Base-by-base conservation (phyloP, 1,140 invertebrate species). In the Dinothrombium tinctorium region DNA sequence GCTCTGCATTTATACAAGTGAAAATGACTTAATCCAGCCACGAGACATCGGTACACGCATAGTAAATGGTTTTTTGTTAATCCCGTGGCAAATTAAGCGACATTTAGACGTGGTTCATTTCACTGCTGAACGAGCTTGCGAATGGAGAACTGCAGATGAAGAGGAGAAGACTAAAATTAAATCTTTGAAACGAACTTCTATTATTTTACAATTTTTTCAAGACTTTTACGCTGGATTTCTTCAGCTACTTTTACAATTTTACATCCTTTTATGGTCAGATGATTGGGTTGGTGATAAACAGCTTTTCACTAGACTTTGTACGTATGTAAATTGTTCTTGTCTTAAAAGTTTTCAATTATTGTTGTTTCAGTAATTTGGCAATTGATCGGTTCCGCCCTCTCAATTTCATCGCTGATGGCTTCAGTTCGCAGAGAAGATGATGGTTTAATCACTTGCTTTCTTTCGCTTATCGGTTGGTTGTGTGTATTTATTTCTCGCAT, bases 11-110 rank as follows among this genome's bases (percentile, higher is more conserved):
- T 37, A 47, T 15, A 22, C 49, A 6, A 44, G 43, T 22, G 37
- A 46, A 19, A 39, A 44, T 5, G 47, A 46, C 17, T 35, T 48
- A 14, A 20, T 45, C 12, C 42, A 49, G 14, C 7, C 20, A 7
- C 46, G 43, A 9, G 45, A 47, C 15, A 33, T 51, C 12, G 40
- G 35, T 1, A 53, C 51, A 3, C 46, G 46, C 25, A 41, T 46
- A n/a, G 48, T 53, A 5, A 43, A 52, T 21, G 51, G 39, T 49
- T 25, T 49, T 20, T 22, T 53, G 11, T 38, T 53, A 12, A 43
- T 52, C n/a, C 51, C 51, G 15, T 53, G 51, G 51, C 51, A 53
- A 40, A 53, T 53, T 12, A 53, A 53, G 40, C 42, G 50, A 37
- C 50, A 51, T 21, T 29, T 50, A 14, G 52, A 53, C 35, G 43